Percentiles rank a stretch among this genome's conserved stretches.
Evolutionary conservation across 2,888 invertebrate genomes (phyloP).

Genomic region (Tetranychus piercei): DNA sequence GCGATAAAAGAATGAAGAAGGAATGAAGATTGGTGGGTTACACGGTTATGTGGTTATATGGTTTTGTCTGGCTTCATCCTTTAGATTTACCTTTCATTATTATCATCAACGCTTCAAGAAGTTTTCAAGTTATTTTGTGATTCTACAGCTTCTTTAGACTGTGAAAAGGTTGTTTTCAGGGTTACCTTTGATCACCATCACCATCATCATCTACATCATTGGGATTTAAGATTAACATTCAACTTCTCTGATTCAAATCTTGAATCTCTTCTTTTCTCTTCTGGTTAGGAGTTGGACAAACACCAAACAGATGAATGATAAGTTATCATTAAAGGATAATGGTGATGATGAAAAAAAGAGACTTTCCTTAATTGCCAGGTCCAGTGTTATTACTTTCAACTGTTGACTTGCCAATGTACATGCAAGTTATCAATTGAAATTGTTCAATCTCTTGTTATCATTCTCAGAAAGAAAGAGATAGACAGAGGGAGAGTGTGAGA

Average conservation of each 20-base stretch:
- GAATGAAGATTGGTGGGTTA: background rate
- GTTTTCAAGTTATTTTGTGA: background rate
- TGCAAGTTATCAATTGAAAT: background rate
- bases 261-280: background rate
- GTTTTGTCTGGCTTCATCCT: background rate
- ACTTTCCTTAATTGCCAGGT: background rate
- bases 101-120: background rate
- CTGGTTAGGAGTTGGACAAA: background rate
- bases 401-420: background rate
- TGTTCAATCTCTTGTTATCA: background rate
- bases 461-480: background rate
- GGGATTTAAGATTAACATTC: background rate
- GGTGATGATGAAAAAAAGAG: background rate
- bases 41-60: slow-evolving; percentile 1
- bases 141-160: background rate
- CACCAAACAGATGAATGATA: background rate
- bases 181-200: background rate
- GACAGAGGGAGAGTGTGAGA: too few species aligned
- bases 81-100: background rate
- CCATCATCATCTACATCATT: background rate
- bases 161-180: slow-evolving; percentile 1
- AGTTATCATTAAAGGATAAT: background rate
- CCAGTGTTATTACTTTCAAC: background rate
- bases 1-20: background rate
- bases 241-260: background rate